Evolutionary conservation across 2,113 vertebrate species (phyloP).

Genomic region (Phocoena phocoena): DNA sequence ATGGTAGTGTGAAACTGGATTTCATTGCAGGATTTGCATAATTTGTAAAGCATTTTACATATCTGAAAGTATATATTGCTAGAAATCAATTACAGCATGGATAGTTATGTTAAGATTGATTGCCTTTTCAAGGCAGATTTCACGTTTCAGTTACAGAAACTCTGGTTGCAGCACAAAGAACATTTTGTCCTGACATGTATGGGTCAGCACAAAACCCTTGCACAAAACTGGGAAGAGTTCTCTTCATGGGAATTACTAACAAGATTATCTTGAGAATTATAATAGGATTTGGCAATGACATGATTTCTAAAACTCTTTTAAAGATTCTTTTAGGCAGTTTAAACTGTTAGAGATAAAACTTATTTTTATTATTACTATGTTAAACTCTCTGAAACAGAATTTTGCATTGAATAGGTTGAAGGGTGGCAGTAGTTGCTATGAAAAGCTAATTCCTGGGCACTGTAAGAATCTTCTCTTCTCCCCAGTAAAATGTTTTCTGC

Average conservation of each 20-base stretch:
- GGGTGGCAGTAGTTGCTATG: not conserved
- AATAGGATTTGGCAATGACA: not conserved
- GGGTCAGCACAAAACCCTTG: not conserved
- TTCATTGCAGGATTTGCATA: not conserved
- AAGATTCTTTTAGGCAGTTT: not conserved
- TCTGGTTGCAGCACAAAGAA: not conserved
- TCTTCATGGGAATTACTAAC: not conserved
- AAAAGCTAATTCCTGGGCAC: not conserved
- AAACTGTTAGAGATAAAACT: not conserved
- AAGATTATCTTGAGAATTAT: not conserved
- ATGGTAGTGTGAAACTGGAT: not conserved
- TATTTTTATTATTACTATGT: not conserved
- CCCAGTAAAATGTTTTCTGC: not conserved
- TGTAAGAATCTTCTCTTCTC: not conserved
- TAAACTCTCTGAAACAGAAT: not conserved
- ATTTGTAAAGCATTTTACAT: not conserved
- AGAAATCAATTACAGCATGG: not conserved
- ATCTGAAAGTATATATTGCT: not conserved
- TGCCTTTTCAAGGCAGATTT: not conserved
- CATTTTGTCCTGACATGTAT: not conserved
- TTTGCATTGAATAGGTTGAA: not conserved
- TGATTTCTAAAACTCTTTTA: not conserved
- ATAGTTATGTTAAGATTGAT: not conserved
- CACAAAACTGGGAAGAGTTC: not conserved
- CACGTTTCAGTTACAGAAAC: not conserved